Base-by-base conservation (phyloP, 1,140 invertebrate genomes). In the Dinoponera quadriceps region DNA sequence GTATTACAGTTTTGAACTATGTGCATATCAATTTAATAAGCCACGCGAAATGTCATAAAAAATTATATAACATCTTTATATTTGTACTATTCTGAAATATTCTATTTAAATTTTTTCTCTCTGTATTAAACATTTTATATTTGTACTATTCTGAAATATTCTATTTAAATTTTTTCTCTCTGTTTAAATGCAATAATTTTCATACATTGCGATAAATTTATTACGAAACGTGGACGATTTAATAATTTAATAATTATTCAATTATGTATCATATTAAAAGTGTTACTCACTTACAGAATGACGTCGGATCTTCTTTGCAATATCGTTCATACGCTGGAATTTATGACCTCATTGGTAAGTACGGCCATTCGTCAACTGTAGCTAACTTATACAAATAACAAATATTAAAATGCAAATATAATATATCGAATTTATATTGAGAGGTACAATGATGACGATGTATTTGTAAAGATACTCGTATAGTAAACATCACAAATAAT, bases 281-380 rank as follows among this genome's bases (percentile, higher is more conserved):
- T 57, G 3, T 80, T 57, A 5, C 5, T 85, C 48, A 66, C 86
- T 92, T 91, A 22, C 78, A 95, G 95, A 90, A 92, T 51, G 95
- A 95, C 62, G 90, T 92, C 11, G 95, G 95, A 14, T 87, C 92
- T 20, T 91, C 95, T 3, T 91, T 95, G 11, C 88, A 94, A 88
- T 95, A 93, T 86, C 88, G 94, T 62, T 94, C 93, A 5, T 93
- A 94, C 44, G 57, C 51, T 27, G 94, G 93, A 59, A 73, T 94
- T 81, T 95, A 95, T 49, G 94, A 95, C 82, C 78, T 95, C 14
- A 89, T 95, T 25, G 95, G 95, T 94, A 90, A 88, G 73, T 88
- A 59, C 38, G 0, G 29, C 1, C 2, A 27, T 78, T 44, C 68
- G 14, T 27, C 1, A 20, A 5, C n/a, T 0, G n/a, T n/a, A n/a